Conservation (phyloP, 2,113 vertebrate species). For the Serilophus lunatus region DNA sequence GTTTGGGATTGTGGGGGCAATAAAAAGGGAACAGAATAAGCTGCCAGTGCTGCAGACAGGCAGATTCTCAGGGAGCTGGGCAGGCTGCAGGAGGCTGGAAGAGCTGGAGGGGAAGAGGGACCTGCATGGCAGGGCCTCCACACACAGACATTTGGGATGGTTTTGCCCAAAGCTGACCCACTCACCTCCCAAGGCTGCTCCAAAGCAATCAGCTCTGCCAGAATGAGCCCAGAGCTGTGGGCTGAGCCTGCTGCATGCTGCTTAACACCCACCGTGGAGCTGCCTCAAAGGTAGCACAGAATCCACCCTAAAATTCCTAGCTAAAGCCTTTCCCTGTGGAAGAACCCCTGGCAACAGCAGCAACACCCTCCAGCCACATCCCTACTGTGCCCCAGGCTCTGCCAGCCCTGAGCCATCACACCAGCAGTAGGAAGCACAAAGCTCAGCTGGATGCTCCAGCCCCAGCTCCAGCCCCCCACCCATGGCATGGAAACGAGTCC, state of each 20-base stretch:
- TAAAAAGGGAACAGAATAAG: not conserved
- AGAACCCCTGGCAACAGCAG: rapidly evolving
- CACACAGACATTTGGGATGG: not conserved
- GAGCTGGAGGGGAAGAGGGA: not conserved
- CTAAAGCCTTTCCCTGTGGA: not conserved
- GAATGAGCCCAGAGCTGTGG: not conserved
- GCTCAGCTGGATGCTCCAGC: not conserved
- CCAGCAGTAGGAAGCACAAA: not conserved
- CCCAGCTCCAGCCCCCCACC: not conserved
- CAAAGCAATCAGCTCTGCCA: not conserved
- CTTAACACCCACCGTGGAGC: not conserved
- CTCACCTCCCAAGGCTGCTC: not conserved
- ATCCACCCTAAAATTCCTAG: rapidly evolving
- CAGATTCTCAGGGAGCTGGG: not conserved
- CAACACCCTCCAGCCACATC: not conserved
- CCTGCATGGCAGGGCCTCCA: not conserved
- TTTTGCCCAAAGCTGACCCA: not conserved
- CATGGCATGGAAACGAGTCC: not conserved
- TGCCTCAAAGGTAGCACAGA: not conserved
- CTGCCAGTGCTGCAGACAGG: not conserved
- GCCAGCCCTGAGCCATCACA: not conserved
- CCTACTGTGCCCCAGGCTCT: not conserved
- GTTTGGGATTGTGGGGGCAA: not conserved
- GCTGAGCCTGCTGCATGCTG: not conserved
- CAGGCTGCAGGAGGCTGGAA: not conserved